A percentile compares a stretch with the other conserved stretches of the same genome.
phyloP scores from a whole-genome alignment of 1,140 invertebrate species.

The Hylyphantes graminicola region DNA sequence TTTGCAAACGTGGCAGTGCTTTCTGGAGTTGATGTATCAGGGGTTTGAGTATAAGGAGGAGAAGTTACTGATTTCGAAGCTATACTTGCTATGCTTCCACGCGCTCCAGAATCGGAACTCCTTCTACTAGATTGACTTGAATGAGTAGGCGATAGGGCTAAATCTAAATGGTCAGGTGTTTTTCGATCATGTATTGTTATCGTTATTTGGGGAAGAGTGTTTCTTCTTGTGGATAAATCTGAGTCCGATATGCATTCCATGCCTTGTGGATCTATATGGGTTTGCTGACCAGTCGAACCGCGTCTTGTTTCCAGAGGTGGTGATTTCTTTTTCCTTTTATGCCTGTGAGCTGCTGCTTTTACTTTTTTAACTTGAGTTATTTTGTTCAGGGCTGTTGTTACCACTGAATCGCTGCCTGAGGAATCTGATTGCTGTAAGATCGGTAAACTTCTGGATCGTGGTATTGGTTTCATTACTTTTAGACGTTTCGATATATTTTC shows the following conservation, averaged over 20 bases:
- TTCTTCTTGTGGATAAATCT: constrained; percentile 38
- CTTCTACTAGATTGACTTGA: constrained; percentile 30
- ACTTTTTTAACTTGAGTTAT: constrained; percentile 8
- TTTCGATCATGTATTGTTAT: constrained; percentile 35
- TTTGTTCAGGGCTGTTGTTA: constrained; percentile 35
- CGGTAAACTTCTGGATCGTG: constrained; percentile 38
- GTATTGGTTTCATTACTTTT: not conserved
- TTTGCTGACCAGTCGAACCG: not conserved
- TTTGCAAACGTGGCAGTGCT: not conserved
- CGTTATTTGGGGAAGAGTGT: constrained; percentile 55
- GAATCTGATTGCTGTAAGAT: constrained; percentile 19
- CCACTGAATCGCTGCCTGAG: constrained; percentile 14
- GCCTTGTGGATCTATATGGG: not conserved
- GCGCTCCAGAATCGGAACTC: constrained; percentile 30
- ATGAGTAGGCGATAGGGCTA: constrained; percentile 27
- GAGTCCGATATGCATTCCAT: not conserved
- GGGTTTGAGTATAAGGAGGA: constrained; percentile 2
- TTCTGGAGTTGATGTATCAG: not conserved
- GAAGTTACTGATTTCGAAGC: not conserved
- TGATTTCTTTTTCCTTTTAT: constrained; percentile 11
- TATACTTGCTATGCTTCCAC: not conserved
- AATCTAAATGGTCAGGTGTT: constrained; percentile 34
- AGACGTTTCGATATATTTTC: constrained; percentile 19
- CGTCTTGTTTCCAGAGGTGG: constrained; percentile 1
- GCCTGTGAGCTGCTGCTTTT: not conserved